phyloP scores from a whole-genome alignment of 1,140 invertebrate genomes.

The Ips typographus region DNA sequence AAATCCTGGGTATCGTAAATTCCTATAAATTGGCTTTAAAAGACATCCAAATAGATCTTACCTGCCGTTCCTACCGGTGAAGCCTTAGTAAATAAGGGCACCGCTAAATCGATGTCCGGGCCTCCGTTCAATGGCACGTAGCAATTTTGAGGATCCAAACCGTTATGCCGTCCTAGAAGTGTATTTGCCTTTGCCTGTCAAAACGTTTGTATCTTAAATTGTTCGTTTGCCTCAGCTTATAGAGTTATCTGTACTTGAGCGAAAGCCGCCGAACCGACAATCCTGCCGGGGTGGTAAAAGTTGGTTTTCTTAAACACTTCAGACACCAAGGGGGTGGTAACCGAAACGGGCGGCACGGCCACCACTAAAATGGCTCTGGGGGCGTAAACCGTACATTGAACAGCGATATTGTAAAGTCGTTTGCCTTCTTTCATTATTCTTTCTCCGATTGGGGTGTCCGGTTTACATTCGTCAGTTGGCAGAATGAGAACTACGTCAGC shows the following conservation, averaged over 20 bases:
- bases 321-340: constrained; percentile 41
- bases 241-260: constrained; percentile 34
- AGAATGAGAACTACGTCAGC: constrained; percentile 47
- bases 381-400: constrained; percentile 42
- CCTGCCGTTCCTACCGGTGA: constrained; percentile 32
- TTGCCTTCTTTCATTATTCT: constrained; percentile 42
- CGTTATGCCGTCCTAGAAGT: constrained; percentile 40
- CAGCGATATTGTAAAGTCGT: constrained; percentile 40
- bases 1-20: too few relatives aligned
- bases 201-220: not conserved
- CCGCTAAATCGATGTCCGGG: constrained; percentile 45
- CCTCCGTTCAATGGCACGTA: constrained; percentile 48
- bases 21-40: too few relatives aligned
- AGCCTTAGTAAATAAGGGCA: constrained; percentile 46
- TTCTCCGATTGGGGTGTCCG: constrained; percentile 33
- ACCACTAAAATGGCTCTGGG: constrained; percentile 45
- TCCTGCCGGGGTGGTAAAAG: constrained; percentile 50
- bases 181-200: constrained; percentile 42
- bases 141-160: constrained; percentile 41
- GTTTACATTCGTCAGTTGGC: constrained; percentile 27
- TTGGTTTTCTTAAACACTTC: constrained; percentile 46
- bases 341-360: constrained; percentile 43
- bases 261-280: constrained; percentile 44
- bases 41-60: not conserved
- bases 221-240: constrained; percentile 4